Evolutionary conservation across 2,113 vertebrate species (phyloP).

Genomic region (Agelaius phoeniceus): DNA sequence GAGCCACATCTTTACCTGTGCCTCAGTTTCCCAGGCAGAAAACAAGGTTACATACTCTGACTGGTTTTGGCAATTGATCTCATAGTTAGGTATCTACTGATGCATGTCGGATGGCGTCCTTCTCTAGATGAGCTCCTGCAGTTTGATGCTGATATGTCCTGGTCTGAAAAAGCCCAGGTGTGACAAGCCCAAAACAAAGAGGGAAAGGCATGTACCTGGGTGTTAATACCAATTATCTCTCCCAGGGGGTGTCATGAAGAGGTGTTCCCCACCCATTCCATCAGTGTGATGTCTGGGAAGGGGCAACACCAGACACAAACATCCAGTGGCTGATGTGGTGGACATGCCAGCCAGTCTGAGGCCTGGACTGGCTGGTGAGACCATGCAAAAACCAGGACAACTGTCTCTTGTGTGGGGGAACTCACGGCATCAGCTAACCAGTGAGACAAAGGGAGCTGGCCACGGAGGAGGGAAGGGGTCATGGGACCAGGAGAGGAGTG

Average conservation of each 20-base stretch:
- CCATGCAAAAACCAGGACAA: accelerated
- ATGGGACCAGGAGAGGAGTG: not conserved
- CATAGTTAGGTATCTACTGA: not conserved
- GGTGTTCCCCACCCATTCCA: not conserved
- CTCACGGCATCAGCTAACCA: not conserved
- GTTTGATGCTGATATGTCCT: not conserved
- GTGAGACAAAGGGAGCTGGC: not conserved
- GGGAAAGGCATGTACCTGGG: not conserved
- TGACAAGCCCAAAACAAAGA: not conserved
- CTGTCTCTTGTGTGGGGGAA: not conserved
- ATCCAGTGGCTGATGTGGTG: not conserved
- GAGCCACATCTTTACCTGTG: not conserved
- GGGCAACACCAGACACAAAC: not conserved
- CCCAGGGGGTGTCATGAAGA: not conserved
- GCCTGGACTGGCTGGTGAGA: not conserved
- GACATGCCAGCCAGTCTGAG: not conserved
- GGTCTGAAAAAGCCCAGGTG: not conserved
- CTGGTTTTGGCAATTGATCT: not conserved
- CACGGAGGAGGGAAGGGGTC: not conserved
- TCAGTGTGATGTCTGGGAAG: not conserved
- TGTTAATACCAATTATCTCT: not conserved
- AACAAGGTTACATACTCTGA: not conserved
- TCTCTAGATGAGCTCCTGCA: not conserved
- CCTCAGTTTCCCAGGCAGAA: slow-evolving; percentile 8
- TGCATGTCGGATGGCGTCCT: not conserved